Base-by-base conservation (phyloP, 1,140 invertebrate genomes). In the Pseudomyrmex cubaensis region DNA sequence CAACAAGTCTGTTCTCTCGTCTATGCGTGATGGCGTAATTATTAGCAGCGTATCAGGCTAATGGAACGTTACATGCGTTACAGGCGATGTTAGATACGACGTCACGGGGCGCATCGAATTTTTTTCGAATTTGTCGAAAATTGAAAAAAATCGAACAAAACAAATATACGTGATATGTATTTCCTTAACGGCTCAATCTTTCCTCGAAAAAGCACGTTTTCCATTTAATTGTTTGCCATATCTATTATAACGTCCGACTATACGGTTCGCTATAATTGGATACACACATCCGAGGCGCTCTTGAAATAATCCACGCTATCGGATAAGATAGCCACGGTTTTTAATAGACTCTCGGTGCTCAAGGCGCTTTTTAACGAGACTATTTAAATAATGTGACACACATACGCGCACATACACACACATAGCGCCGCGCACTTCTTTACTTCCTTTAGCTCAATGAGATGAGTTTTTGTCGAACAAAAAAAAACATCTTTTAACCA, bases 211-310 rank as follows among this genome's bases (percentile, higher is more conserved):
- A 20, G 78, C 78, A 75, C 78, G 78, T 82, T 82, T 82, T 82
- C 66, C 70, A 82, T 82, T 82, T 73, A 62, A 48, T 75, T 64
- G 59, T 82, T 82, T 82, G 70, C 78, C 35, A 35, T n/a, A 82
- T 82, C 70, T 82, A 62, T 75, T 82, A 75, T 74, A 82, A 82
- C 70, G 78, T 82, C 75, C 20, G 61, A 59, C 83, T 10, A 77
- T 77, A 75, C 35, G 35, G 64, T 44, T 67, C 12, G 46, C 63
- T 80, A 64, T 85, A 87, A 82, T 85, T 85, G 70, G 85, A 87
- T 83, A 72, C 70, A 75, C 57, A 75, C n/a, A 82, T 75, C 84
- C 72, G 78, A 74, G 67, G 25, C 76, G 20, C 52, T 67, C 76
- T 35, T 25, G 52, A 69, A 87, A 73, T 82, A 83, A 80, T 74